Percentiles rank a stretch among this genome's conserved stretches.
Conservation (phyloP, 1,140 invertebrate species). For the Apolygus lucorum region DNA sequence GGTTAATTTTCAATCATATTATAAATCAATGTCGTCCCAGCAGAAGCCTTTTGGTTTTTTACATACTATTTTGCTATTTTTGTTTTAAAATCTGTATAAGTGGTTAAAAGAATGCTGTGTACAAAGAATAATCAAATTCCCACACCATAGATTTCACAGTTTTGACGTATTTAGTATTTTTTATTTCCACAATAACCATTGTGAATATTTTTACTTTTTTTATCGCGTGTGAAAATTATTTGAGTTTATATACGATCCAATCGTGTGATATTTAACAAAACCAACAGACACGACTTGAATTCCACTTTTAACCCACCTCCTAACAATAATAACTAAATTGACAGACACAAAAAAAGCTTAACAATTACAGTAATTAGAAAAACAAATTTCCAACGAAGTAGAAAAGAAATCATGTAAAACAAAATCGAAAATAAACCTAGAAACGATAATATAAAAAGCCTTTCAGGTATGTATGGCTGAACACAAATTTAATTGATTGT, state of each 20-base stretch:
- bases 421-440: not conserved
- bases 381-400: not conserved
- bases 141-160: not conserved
- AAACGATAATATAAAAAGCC: conserved; percentile 3
- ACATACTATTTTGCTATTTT: not conserved
- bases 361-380: not conserved
- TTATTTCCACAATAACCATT: no score
- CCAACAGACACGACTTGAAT: not conserved
- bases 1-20: no score
- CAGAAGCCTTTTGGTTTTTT: not conserved
- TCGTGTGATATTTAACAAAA: not conserved
- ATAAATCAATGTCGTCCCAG: no score
- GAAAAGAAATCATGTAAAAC: not conserved
- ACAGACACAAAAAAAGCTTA: not conserved
- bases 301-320: not conserved
- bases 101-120: not conserved
- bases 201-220: no score
- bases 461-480: conserved; percentile 25
- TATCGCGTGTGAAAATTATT: no score
- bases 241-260: not conserved
- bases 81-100: not conserved
- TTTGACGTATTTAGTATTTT: no score
- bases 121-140: not conserved
- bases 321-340: not conserved
- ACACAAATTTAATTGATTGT: conserved; percentile 28